Evolutionary conservation across 2,888 invertebrate species (phyloP).

Genomic region (Beris morrisii): DNA sequence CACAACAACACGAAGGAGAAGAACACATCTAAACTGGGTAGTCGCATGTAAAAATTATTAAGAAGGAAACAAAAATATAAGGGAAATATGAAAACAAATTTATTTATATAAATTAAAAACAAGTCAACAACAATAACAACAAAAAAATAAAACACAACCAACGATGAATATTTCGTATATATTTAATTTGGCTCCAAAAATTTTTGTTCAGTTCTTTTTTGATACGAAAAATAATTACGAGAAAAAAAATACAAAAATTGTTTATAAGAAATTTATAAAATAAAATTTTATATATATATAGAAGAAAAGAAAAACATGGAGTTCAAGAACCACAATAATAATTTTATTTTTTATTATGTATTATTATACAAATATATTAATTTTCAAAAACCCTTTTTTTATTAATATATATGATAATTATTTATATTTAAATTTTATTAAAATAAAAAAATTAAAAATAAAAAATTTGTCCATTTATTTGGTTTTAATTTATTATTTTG

Average conservation of each 20-base stretch:
- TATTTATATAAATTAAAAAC: slow-evolving; percentile 24
- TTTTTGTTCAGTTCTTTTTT: slow-evolving; percentile 21
- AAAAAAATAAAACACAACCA: slow-evolving; percentile 14
- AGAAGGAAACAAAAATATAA: slow-evolving; percentile 17
- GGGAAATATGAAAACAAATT: slow-evolving; percentile 13
- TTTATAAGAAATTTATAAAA: slow-evolving; percentile 23
- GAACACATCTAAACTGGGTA: slow-evolving; percentile 56
- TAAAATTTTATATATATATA: slow-evolving; percentile 24
- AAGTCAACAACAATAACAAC: slow-evolving; percentile 20
- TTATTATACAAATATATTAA: slow-evolving; percentile 9
- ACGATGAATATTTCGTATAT: not conserved
- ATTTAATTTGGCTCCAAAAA: not conserved
- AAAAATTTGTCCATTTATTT: not conserved
- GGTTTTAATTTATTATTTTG: too few relatives aligned
- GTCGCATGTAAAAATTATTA: slow-evolving; percentile 54
- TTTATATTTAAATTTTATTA: slow-evolving; percentile 32
- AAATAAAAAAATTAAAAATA: slow-evolving; percentile 18
- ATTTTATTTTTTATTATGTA: slow-evolving; percentile 16
- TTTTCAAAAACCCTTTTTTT: not conserved
- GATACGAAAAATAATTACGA: slow-evolving; percentile 15
- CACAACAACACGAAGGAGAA: slow-evolving; percentile 44
- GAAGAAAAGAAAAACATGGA: slow-evolving; percentile 9
- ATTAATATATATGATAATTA: slow-evolving; percentile 18
- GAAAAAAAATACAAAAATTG: slow-evolving; percentile 28
- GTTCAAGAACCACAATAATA: slow-evolving; percentile 12